phyloP scores from a whole-genome alignment of 2,888 invertebrate species.

The Acleris cristana region DNA sequence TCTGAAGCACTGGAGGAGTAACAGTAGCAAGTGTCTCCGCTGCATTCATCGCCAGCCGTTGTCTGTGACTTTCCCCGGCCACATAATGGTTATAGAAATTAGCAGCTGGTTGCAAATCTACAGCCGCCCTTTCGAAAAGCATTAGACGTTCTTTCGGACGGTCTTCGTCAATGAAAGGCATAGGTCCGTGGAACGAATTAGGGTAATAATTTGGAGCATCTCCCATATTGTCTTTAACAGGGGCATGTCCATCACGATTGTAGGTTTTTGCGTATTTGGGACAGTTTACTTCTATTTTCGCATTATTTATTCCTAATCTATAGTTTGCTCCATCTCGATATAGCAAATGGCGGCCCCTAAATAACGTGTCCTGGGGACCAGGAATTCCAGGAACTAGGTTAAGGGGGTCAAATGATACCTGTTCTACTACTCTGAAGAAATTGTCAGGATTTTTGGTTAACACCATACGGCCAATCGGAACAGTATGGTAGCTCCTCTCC shows the following conservation, averaged over 20 bases:
- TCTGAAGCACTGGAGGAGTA: constrained; percentile 86
- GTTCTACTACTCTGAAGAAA: constrained; percentile 79
- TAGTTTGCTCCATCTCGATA: constrained; percentile 83
- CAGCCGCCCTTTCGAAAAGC: constrained; percentile 45
- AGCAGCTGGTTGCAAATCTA: constrained; percentile 83
- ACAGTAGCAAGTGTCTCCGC: constrained; percentile 39
- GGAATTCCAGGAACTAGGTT: constrained; percentile 72
- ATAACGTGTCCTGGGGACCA: constrained; percentile 78
- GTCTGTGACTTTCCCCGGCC: constrained; percentile 41
- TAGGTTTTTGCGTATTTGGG: constrained; percentile 49
- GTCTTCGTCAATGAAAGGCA: constrained; percentile 50
- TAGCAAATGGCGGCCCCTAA: constrained; percentile 72
- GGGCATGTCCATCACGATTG: constrained; percentile 50
- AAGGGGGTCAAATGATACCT: constrained; percentile 72
- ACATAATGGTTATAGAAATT: constrained; percentile 89
- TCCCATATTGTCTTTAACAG: constrained; percentile 46
- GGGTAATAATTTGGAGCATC: constrained; percentile 54
- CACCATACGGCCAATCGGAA: constrained; percentile 75
- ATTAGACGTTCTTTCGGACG: constrained; percentile 43
- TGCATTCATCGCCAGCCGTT: constrained; percentile 44
- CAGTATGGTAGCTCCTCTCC: constrained; percentile 72
- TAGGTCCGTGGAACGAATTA: constrained; percentile 53
- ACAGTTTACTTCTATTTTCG: constrained; percentile 50
- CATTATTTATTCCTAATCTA: constrained; percentile 51
- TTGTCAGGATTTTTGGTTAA: constrained; percentile 77